Conservation (phyloP, 35 echinoderm and acorn worm genomes). For the Stichopus chloronotus region DNA sequence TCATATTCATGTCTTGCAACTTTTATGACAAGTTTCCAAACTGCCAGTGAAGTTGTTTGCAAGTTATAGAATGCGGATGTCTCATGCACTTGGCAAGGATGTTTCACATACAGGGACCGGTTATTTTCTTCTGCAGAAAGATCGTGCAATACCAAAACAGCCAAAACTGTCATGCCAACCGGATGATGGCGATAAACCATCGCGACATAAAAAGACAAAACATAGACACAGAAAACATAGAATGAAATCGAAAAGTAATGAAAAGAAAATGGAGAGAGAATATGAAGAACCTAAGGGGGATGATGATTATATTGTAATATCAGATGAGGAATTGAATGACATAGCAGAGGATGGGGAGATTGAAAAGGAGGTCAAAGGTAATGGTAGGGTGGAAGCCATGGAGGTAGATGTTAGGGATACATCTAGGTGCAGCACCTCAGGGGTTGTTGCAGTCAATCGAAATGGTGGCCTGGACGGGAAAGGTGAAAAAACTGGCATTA, state of each 20-base stretch:
- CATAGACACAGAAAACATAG: constrained; percentile 1
- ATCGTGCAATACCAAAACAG: not conserved
- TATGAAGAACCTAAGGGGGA: not conserved
- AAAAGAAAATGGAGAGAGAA: not conserved
- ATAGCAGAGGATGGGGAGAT: not conserved
- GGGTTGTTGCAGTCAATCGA: not conserved
- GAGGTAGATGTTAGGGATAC: not conserved
- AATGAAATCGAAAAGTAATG: not conserved
- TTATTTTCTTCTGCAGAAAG: not conserved
- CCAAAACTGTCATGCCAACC: not conserved
- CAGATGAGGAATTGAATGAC: constrained; percentile 30
- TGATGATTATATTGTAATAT: constrained; percentile 51
- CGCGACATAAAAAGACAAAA: not conserved
- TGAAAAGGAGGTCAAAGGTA: not conserved
- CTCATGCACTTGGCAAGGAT: not conserved
- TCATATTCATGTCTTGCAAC: no score
- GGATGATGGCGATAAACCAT: not conserved
- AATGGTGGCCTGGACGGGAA: not conserved
- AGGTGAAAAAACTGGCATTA: not conserved
- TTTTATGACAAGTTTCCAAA: not conserved
- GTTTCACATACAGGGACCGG: not conserved
- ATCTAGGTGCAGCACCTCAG: not conserved
- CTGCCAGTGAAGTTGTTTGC: not conserved
- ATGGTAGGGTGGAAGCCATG: not conserved
- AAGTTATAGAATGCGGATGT: not conserved